Conservation (phyloP, 2,113 vertebrate species). For the Pelodiscus sinensis region DNA sequence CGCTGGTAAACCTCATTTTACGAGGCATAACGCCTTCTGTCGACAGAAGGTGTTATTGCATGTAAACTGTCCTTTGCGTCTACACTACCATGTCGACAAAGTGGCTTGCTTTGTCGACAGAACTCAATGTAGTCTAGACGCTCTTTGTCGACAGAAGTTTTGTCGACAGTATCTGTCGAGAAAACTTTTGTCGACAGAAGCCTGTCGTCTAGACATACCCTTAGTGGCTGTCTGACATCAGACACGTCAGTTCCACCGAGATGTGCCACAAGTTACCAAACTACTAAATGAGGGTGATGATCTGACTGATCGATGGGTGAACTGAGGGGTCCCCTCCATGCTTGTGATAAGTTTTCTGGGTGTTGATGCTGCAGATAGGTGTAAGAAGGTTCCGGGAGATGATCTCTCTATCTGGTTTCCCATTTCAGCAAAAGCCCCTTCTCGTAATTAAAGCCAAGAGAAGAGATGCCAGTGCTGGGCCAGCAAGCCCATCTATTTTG, state of each 20-base stretch:
- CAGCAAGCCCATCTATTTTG: background rate
- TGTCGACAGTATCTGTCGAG: too few relatives aligned
- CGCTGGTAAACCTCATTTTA: too few relatives aligned
- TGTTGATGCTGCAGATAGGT: background rate
- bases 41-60: too few relatives aligned
- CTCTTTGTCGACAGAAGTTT: too few relatives aligned
- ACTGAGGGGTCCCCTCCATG: background rate
- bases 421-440: background rate
- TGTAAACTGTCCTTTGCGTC: too few relatives aligned
- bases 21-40: too few relatives aligned
- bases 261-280: background rate
- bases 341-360: background rate
- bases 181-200: too few relatives aligned
- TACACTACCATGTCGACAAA: too few relatives aligned
- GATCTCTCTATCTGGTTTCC: background rate
- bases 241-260: background rate
- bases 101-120: too few relatives aligned
- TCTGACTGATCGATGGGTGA: background rate
- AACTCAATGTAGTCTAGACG: too few relatives aligned
- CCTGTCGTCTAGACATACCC: too few relatives aligned
- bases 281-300: background rate
- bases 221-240: background rate
- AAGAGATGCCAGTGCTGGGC: background rate
- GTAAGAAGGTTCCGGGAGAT: background rate
- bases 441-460: background rate